Evolutionary conservation across 2,113 vertebrate genomes (phyloP).

Genomic region (Siniperca knerii): DNA sequence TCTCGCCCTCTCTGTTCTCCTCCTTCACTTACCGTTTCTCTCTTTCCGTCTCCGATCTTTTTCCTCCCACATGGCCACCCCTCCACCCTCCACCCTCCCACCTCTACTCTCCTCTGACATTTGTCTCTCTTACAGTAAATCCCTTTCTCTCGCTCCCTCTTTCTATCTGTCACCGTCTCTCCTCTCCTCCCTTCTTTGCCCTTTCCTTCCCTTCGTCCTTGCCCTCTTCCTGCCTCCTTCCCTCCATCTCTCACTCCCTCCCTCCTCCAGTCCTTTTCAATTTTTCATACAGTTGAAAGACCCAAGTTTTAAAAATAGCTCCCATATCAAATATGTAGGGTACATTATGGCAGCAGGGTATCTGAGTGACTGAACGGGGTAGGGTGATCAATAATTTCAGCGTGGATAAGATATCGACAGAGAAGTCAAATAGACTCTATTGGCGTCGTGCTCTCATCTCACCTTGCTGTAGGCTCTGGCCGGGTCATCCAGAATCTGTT

Average conservation of each 20-base stretch:
- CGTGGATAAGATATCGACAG: conserved; percentile 68
- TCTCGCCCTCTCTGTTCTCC: conserved; percentile 37
- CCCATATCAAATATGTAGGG: conserved; percentile 87
- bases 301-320: conserved; percentile 85
- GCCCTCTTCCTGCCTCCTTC: conserved; percentile 26
- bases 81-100: neutral
- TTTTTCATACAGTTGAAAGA: conserved; percentile 86
- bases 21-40: conserved; percentile 48
- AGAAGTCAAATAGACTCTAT: conserved; percentile 14
- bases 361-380: conserved; percentile 51
- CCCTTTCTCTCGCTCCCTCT: conserved; percentile 30
- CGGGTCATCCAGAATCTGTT: conserved; percentile 21
- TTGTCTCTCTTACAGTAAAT: conserved; percentile 72
- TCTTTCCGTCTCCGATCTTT: conserved; percentile 47
- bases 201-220: conserved; percentile 29
- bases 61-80: conserved; percentile 49
- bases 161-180: conserved; percentile 37
- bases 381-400: conserved; percentile 77
- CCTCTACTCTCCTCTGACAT: conserved; percentile 61
- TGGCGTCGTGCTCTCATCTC: conserved; percentile 23
- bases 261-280: conserved; percentile 73
- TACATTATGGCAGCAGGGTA: conserved; percentile 74
- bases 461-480: conserved; percentile 9
- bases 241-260: conserved; percentile 57
- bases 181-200: conserved; percentile 20